Evolutionary conservation across 1,140 invertebrate genomes (phyloP), one percentile per base, ranked within the genome.

Genomic region (Helicoverpa zea): DNA sequence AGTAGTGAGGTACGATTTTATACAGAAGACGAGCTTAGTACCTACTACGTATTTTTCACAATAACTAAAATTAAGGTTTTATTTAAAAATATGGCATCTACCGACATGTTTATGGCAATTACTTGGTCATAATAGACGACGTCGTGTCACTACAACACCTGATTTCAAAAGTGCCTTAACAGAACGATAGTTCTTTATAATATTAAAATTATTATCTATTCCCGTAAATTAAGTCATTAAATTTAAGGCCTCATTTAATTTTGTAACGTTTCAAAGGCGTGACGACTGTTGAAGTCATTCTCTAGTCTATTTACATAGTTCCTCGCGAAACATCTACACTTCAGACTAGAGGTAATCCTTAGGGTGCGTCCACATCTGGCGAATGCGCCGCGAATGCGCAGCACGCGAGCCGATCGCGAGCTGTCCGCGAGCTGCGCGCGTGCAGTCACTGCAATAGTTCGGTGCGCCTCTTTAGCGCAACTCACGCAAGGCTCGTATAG

Each of bases 21-120:
- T 85, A 88, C 78, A 88, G 75, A 86, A 83, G 54, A 84, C 82
- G 76, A 86, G 68, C 88, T 89, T 88, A 88, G 56, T 29, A 74
- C 86, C 59, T 29, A 76, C 86, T 91, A 89, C 61, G 70, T 64
- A 74, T 80, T 84, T 49, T 79, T 74, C 70, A 49, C 82, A 78
- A 79, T 61, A 83, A 79, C 83, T 90, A 86, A 85, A 84, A 78
- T 83, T 85, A 87, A 82, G 35, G 59, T 81, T 83, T 73, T 88
- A 84, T 84, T 84, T 89, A 86, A 84, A 89, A 86, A 88, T 94
- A 94, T 94, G 91, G 92, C 92, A 92, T 91, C 90, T 90, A 88
- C 85, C 88, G 88, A 92, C 86, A 88, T 83, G 84, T 87, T 87
- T 91, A 94, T 90, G 91, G 91, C 90, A 91, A 91, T 82, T 78